Base-by-base conservation (phyloP, 1,140 invertebrate genomes). In the Drosophila ficusphila region DNA sequence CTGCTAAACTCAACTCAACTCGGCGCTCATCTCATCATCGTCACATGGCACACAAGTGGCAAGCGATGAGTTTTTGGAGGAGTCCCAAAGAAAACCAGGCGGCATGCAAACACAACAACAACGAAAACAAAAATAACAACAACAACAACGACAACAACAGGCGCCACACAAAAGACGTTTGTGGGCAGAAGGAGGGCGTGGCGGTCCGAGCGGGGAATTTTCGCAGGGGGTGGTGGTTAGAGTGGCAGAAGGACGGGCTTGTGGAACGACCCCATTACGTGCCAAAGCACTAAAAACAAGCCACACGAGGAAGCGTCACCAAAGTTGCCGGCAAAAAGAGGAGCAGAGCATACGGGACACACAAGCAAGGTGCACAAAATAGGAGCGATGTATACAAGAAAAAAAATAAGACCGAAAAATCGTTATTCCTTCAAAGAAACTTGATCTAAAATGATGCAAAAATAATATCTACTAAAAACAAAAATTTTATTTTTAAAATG, bases 221-320 rank as follows among this genome's bases (percentile, higher is more conserved):
- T n/a, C n/a, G 53, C 5, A 21, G 25, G 8, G n/a, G 36, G 46
- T 52, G 41, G 34, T 29, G 51, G 31, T 25, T 33, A 48, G 36
- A 41, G 7, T 12, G 31, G 39, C 31, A 36, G 25, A 29, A 49
- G 64, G 29, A 61, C 39, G 53, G 48, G 69, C 56, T 54, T 54
- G 44, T 64, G 67, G 27, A 60, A 52, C 81, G 81, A 85, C 81
- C 81, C 81, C 81, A 85, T 85, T 85, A 85, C 81, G 81, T 85
- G 81, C 81, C 81, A 85, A 85, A 85, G 81, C 81, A 85, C 81
- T 85, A 76, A 85, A 85, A 85, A 83, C 74, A 78, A 83, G 78
- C 62, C 71, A 57, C 68, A 77, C 74, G 74, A 76, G 53, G 65
- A 57, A 76, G 73, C 73, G 78, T 70, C 46, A 57, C 73, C 78